Conservation (phyloP, 2,113 vertebrate species). For the Lycaon pictus region DNA sequence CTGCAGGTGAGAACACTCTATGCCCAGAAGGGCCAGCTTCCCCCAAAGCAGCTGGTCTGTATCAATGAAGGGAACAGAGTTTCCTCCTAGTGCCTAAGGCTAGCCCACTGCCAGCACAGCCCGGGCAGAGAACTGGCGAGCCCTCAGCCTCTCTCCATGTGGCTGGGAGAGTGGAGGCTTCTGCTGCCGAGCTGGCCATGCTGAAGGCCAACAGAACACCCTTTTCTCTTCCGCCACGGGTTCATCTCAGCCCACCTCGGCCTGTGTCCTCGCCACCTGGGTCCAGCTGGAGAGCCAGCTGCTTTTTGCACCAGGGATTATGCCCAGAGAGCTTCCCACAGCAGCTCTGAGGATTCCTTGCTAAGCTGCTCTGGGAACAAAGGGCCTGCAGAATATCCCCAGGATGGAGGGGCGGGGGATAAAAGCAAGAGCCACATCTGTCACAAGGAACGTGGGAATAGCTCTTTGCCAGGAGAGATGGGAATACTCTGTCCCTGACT, state of each 20-base stretch:
- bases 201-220: background rate
- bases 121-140: background rate
- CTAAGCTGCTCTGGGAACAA: slow-evolving; percentile 57
- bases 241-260: background rate
- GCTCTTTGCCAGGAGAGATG: background rate
- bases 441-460: slow-evolving; percentile 68
- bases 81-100: background rate
- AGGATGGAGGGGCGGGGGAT: background rate
- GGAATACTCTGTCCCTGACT: background rate
- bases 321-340: slow-evolving; percentile 30
- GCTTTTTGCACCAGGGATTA: slow-evolving; percentile 46
- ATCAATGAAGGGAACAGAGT: background rate
- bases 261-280: background rate
- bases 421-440: slow-evolving; percentile 65
- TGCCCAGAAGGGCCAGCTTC: background rate
- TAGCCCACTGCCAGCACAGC: background rate
- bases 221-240: background rate
- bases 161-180: background rate
- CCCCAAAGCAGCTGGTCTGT: background rate
- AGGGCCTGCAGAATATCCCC: background rate
- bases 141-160: background rate
- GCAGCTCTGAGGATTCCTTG: background rate
- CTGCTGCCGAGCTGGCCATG: rapidly evolving
- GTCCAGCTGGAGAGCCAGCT: slow-evolving; percentile 77
- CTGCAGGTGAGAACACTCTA: too few species aligned